phyloP scores from a whole-genome alignment of 1,140 invertebrate genomes.

The Scaptomyza hsui region DNA sequence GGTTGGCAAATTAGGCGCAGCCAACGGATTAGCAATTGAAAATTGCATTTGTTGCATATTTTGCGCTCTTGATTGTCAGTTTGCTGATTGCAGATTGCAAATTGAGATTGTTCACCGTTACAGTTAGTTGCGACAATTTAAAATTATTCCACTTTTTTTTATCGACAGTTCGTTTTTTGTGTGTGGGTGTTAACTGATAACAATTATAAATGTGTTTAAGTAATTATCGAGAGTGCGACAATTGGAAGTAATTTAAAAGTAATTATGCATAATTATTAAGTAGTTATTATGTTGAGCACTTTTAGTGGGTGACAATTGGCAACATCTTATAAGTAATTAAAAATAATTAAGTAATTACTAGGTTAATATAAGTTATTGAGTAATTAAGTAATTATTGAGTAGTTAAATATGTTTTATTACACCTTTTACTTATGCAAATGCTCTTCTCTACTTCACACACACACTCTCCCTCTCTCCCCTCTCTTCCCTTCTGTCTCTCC shows the following conservation, averaged over 20 bases:
- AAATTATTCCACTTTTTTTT: too few relatives aligned
- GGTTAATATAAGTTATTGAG: too few relatives aligned
- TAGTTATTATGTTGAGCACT: not conserved
- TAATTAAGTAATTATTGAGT: constrained; percentile 21
- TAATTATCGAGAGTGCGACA: not conserved
- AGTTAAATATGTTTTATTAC: constrained; percentile 11
- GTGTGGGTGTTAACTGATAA: not conserved
- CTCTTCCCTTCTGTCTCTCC: constrained; percentile 17
- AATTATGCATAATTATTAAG: not conserved
- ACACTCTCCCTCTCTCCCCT: constrained; percentile 19
- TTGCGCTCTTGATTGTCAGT: constrained; percentile 40
- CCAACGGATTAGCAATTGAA: constrained; percentile 44
- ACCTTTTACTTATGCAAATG: constrained; percentile 16
- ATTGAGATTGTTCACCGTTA: constrained; percentile 9
- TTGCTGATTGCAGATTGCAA: constrained; percentile 32
- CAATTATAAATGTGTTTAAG: not conserved
- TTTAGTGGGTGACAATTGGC: constrained; percentile 37
- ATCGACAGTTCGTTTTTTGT: not conserved
- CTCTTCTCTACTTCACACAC: constrained; percentile 1
- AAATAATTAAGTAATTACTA: constrained; percentile 13
- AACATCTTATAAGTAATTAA: constrained; percentile 11
- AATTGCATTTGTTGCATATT: constrained; percentile 48
- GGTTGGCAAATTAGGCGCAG: constrained; percentile 49
- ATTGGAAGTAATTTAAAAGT: not conserved
- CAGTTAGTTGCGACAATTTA: constrained; percentile 1